Percentiles rank a stretch among this genome's conserved stretches.
Evolutionary conservation across 2,797 vertebrate species (phyloP).

Genomic region (Manis pentadactyla): DNA sequence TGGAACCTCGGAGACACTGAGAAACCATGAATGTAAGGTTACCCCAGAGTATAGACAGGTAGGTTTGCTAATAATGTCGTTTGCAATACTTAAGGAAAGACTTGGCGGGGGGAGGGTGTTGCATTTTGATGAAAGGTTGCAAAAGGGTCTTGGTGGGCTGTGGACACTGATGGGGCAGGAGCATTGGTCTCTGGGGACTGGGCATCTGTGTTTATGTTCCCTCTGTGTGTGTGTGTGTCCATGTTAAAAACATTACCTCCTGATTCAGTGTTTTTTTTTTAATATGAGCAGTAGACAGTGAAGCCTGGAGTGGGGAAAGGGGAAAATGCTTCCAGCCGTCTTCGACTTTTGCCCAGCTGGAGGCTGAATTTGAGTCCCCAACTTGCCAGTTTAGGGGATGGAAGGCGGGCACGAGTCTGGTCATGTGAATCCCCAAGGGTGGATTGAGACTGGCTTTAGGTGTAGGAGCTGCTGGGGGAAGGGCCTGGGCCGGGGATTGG

Average conservation of each 20-base stretch:
- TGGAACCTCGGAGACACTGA: conserved; percentile 54
- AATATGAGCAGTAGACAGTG: not conserved
- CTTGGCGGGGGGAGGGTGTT: not conserved
- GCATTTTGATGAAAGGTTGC: conserved; percentile 42
- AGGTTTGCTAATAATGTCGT: conserved; percentile 55
- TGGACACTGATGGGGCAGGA: conserved; percentile 1
- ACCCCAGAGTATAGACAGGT: conserved; percentile 86
- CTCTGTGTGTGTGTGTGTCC: conserved; percentile 36
- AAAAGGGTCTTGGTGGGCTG: not conserved
- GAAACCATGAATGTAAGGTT: conserved; percentile 86
- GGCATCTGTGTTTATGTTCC: conserved; percentile 21
- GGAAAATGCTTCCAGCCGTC: not conserved
- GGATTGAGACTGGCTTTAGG: conserved; percentile 37
- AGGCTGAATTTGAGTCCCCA: conserved; percentile 39
- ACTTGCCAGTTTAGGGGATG: not conserved
- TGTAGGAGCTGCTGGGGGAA: conserved; percentile 42
- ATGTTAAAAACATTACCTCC: not conserved
- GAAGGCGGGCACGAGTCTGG: not conserved
- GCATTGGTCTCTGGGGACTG: not conserved
- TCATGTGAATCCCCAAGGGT: not conserved
- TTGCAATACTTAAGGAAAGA: not conserved
- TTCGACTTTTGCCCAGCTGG: conserved; percentile 43
- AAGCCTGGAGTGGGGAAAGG: not conserved
- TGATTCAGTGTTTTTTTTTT: conserved; percentile 45
- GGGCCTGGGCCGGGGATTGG: not conserved